A percentile compares a stretch with the other conserved stretches of the same genome.
These are phyloP conservation scores for Phaethornis superciliosus DNA, from an alignment of 2,113 vertebrate species.

Conservation along the genomic window DNA sequence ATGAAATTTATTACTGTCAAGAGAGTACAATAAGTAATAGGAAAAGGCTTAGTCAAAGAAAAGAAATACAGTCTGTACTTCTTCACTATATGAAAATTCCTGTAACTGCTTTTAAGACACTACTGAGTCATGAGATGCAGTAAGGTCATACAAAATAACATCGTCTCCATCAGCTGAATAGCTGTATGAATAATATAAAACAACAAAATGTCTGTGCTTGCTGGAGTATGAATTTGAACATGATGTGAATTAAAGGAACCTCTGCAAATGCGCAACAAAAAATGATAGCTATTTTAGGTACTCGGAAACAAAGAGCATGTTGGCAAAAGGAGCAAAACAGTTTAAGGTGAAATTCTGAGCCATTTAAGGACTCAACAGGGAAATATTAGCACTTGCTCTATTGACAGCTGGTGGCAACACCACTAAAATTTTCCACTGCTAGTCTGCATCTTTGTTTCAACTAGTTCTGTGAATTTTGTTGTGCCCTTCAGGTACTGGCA, in stretches of 20 bases:
- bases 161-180: not conserved
- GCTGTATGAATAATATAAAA: not conserved
- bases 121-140: not conserved
- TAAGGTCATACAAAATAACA: not conserved
- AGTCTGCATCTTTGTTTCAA: not conserved
- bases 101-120: conserved; percentile 33
- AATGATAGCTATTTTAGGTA: not conserved
- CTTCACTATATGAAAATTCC: conserved; percentile 47
- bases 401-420: not conserved
- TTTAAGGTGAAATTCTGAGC: not conserved
- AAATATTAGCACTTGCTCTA: not conserved
- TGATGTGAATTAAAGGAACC: not conserved
- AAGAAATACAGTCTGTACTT: conserved; percentile 24
- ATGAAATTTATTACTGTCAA: conserved; percentile 51
- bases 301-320: not conserved
- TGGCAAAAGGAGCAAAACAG: not conserved
- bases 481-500: not conserved
- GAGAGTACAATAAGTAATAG: conserved; percentile 50
- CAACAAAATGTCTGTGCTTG: not conserved
- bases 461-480: not conserved
- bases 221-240: not conserved
- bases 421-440: not conserved
- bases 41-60: conserved; percentile 60
- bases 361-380: not conserved
- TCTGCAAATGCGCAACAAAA: fast-evolving